Base-by-base conservation (phyloP, 2,797 vertebrate species). In the Sebastiscus tertius region DNA sequence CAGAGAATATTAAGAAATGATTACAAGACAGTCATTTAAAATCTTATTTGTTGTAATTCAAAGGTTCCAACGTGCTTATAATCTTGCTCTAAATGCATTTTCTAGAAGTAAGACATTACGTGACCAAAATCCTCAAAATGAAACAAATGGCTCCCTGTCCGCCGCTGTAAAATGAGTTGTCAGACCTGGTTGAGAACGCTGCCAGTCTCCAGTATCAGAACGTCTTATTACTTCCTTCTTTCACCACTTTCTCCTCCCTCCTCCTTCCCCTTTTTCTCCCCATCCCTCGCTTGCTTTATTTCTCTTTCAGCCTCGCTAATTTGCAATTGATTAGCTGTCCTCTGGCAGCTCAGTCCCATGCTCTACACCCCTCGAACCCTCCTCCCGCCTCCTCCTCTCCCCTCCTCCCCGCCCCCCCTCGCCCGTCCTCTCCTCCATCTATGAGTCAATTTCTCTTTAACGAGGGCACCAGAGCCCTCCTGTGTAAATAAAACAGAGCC, bases 371-470 rank as follows among this genome's bases (percentile, higher is more conserved):
- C 67, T 39, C 18, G 1, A 24, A 52, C 34, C 76, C 69, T 69
- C 77, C 82, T 42, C 64, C 69, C 78, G 13, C 66, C 66, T 34
- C 36, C 56, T 42, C 55, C 3, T 22, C 9, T 33, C 8, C 34
- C 76, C 67, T 64, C 77, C 80, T 33, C 64, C 67, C 78, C 36
- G 2, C 22, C 61, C 61, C 61, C 66, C 27, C 65, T 70, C 3
- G 55, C 66, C 79, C 67, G 26, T 70, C 86, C 86, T 87, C 88
- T 80, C 83, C 83, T 87, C 88, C 79, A 82, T 91, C 93, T 85
- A 87, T 67, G 95, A 97, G 97, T 98, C 97, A 97, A 97, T 98
- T 97, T 97, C 96, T 97, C 96, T 97, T 97, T 97, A 98, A 98
- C 96, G 97, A 97, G 68, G 85, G 89, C 89, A 97, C 96, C 95